Evolutionary conservation across 2,797 vertebrate genomes (phyloP).

Genomic region (Acropternis orthonyx): DNA sequence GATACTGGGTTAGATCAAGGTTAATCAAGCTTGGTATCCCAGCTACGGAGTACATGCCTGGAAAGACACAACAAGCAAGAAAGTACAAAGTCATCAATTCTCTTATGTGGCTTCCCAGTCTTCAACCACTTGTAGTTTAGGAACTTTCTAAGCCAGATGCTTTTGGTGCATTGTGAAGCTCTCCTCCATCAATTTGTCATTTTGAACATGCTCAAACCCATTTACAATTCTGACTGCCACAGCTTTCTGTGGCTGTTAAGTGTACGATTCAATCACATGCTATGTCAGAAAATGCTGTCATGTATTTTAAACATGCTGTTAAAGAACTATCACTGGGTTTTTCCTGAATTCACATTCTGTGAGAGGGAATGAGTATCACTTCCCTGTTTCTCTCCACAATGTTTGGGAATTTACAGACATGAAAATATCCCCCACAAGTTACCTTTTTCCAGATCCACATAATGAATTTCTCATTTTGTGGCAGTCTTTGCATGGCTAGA

Average conservation of each 20-base stretch:
- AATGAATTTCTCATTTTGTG: neutral
- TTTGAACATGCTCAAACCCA: neutral
- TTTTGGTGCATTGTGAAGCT: neutral
- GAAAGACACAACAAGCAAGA: neutral
- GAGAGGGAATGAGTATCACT: neutral
- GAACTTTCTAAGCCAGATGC: neutral
- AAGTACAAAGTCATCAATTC: neutral
- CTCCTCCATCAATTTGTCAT: neutral
- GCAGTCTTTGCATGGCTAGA: neutral
- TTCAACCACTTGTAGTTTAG: neutral
- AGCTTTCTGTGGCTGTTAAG: neutral
- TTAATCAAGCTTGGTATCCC: neutral
- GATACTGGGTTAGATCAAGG: neutral
- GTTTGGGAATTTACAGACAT: neutral
- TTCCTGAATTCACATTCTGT: neutral
- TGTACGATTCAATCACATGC: neutral
- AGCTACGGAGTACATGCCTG: neutral
- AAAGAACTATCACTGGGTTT: neutral
- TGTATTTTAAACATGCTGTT: neutral
- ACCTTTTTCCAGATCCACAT: neutral
- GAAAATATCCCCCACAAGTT: neutral
- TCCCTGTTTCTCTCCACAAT: neutral
- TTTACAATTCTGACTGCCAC: neutral
- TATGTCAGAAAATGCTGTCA: neutral
- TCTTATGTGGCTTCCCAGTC: neutral